Base-by-base conservation (phyloP, 2,888 invertebrate species). In the Panzeria rudis region DNA sequence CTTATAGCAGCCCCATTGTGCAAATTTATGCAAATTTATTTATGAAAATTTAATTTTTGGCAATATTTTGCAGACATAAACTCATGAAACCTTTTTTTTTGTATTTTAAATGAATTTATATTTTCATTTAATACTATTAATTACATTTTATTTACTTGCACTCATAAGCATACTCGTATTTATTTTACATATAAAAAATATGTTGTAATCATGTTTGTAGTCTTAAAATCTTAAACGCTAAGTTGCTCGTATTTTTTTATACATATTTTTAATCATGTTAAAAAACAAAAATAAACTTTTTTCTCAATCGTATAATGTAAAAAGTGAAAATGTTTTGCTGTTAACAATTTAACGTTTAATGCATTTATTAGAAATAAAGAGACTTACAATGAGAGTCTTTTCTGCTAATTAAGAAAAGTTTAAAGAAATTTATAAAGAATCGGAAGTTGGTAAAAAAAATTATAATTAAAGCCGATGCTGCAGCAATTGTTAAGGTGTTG, bases 291-390 rank as follows among this genome's bases (percentile, higher is more conserved):
- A 23, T 17, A 54, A 69, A 17, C 23, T 56, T 35, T 17, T 54
- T 54, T 35, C 17, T 20, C 13, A 62, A 71, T 72, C 38, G 15
- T 15, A 20, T 9, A 50, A 50, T 9, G 0, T 50, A 59, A 77
- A 29, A 83, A 83, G 82, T 81, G 81, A 81, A 81, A 81, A 68
- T 54, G n/a, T 69, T 75, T 71, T 56, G 25, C 61, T 78, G 38
- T 71, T 62, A 54, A 71, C 41, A 62, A 32, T 62, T 71, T 62
- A 13, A 59, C 15, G 8, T 59, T 54, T 54, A 54, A 35, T 52
- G 25, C 3, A 11, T 50, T 62, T 50, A 38, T 62, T 23, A 47
- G 20, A 25, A 56, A 47, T n/a, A 56, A 56, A 61, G 32, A 32
- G 68, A 44, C 69, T 62, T 9, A 44, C 75, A 50, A 62, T 29